Evolutionary conservation across 2,113 vertebrate species (phyloP), one percentile per base, ranked within the genome.

Genomic region (Halcyon malimbica): DNA sequence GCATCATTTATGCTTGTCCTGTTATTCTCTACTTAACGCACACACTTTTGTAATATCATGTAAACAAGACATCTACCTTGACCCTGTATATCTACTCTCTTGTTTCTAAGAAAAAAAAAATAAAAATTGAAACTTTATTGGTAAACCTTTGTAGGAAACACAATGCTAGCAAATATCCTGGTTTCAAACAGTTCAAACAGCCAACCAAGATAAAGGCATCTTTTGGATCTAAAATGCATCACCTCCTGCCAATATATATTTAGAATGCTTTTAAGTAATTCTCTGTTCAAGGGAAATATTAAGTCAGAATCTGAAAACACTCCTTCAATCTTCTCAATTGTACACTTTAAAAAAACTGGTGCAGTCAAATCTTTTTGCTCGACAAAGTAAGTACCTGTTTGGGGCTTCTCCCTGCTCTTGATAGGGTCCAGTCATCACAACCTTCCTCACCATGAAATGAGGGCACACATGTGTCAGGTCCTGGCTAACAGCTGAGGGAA

Each of bases 391-490:
- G 20, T 3, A 41, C 16, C 14, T 48, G 1, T 24, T 83, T 78
- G 44, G 28, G 29, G 60, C 16, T 60, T 39, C 21, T 18, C 6
- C 13, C 33, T 82, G 19, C 25, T 56, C 37, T 39, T 60, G 16
- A 13, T 48, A 29, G 2, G 21, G 50, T 73, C 75, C 39, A 86
- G 12, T n/a, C 83, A 92, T 48, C 35, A 76, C 0, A 1, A 63
- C 35, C 57, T 76, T 42, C 10, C 39, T n/a, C 62, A 51, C 6
- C 33, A 35, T 14, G 28, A 46, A 41, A 85, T 0, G 10, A 12
- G 82, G 25, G 23, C 10, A 24, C 0, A 9, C 1, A 0, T 14
- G 20, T 56, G 31, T 31, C 48, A 37, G 48, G 28, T 62, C 41
- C 65, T 54, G 62, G 18, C 31, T 78, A 50, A n/a, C 51, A 79